These are phyloP conservation scores for Coracias cyanogaster DNA, from an alignment of 2,797 vertebrate genomes.

Conservation along the genomic window DNA sequence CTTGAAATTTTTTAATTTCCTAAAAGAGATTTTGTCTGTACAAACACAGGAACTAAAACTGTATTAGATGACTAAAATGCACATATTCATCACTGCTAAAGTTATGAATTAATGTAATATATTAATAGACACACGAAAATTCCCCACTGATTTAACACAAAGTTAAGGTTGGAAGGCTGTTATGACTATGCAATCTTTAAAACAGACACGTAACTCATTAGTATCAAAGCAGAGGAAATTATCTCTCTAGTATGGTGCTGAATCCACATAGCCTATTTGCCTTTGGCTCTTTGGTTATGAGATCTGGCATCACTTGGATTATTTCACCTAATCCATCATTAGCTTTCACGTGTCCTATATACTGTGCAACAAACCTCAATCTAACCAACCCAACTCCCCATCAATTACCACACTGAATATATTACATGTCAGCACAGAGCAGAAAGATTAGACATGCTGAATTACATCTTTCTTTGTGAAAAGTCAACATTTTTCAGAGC, in stretches of 20 bases:
- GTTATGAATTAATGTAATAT: slow-evolving; percentile 2
- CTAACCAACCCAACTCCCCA: slow-evolving; percentile 46
- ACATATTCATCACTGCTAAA: not conserved
- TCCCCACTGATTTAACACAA: not conserved
- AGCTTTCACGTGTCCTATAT: slow-evolving; percentile 63
- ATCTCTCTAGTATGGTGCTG: slow-evolving; percentile 47
- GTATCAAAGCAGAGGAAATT: slow-evolving; percentile 56
- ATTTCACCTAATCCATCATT: slow-evolving; percentile 72
- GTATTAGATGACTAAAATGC: not conserved
- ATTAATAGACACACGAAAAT: slow-evolving; percentile 11
- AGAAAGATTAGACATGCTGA: slow-evolving; percentile 24
- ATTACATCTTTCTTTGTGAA: slow-evolving; percentile 49
- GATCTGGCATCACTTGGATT: slow-evolving; percentile 64
- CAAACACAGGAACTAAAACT: not conserved
- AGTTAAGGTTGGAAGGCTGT: slow-evolving; percentile 1
- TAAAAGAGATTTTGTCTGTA: not conserved
- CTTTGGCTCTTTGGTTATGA: slow-evolving; percentile 58
- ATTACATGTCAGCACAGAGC: slow-evolving; percentile 22
- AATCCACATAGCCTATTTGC: slow-evolving; percentile 63
- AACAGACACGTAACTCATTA: slow-evolving; percentile 66
- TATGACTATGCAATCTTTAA: slow-evolving; percentile 56
- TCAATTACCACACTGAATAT: slow-evolving; percentile 26
- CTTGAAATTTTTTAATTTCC: not conserved
- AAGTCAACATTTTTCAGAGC: slow-evolving; percentile 12
- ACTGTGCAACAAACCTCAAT: slow-evolving; percentile 49